Evolutionary conservation across 2,113 vertebrate genomes (phyloP), one percentile per base, ranked within the genome.

Genomic region (Cephalopholis sonnerati): DNA sequence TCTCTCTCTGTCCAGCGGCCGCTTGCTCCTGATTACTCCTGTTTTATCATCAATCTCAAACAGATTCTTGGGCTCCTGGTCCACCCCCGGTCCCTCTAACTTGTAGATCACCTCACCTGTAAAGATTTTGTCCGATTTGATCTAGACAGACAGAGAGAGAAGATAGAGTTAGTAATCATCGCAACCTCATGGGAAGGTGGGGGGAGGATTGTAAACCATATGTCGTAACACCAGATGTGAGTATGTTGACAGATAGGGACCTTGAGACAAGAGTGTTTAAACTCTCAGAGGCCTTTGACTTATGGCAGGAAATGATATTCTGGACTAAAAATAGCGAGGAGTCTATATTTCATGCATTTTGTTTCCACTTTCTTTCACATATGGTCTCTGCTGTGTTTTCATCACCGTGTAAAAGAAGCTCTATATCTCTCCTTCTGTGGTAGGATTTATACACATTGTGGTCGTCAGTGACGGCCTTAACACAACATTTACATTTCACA

Each of bases 51-150:
- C 97, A 0, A 99, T 98, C 92, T 97, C 97, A 93, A 99, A 99
- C 74, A 98, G 82, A 36, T 97, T 96, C 61, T 93, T 95, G 15
- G 98, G 98, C 16, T 98, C 96, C 91, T 99, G 97, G 2, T 99
- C 97, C 75, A 99, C 98, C 0, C 98, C 98, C 0, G 96, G 97
- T 0, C 98, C 98, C 88, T 98, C 97, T 91, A 99, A 96, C 92
- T 96, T 99, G 93, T 99, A 99, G 93, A 99, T 95, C 84, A 99
- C 97, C 2, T 97, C 94, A 0, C 97, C 97, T 0, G 93, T 95
- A 57, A 96, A 96, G 87, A 97, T 95, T 92, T 98, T 99, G 94
- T 99, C 98, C 0, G 98, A 99, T 89, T 98, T 99, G 87, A 99
- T 98, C 98, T 99, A 87, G 10, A 86, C 5, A 86, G 41, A 78